Evolutionary conservation across 2,113 vertebrate species (phyloP).

Genomic region (Phainopepla nitens): DNA sequence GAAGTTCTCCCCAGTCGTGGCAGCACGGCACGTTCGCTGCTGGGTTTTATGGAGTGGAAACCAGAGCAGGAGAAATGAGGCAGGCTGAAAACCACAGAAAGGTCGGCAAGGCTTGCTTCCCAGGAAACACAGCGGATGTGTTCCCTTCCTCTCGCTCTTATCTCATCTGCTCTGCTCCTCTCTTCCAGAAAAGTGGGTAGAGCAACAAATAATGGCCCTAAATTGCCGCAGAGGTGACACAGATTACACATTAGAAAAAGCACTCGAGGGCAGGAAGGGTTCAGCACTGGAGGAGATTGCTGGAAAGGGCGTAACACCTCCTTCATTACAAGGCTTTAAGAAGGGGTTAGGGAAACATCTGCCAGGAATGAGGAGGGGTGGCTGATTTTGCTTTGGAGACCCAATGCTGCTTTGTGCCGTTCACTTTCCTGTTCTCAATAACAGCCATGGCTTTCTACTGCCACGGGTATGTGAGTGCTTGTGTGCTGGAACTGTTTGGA

Average conservation of each 20-base stretch:
- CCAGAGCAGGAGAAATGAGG: background rate
- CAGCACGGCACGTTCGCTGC: background rate
- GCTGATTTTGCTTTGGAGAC: background rate
- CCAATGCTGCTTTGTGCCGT: background rate
- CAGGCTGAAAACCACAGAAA: background rate
- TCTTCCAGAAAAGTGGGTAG: conserved; percentile 1
- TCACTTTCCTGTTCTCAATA: background rate
- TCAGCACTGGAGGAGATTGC: background rate
- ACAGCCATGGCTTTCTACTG: background rate
- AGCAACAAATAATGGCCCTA: conserved; percentile 22
- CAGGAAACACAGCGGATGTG: background rate
- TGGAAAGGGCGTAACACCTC: background rate
- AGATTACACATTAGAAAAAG: conserved; percentile 12
- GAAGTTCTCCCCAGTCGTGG: background rate
- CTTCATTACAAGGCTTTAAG: background rate
- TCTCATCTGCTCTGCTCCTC: background rate
- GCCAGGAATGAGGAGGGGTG: background rate
- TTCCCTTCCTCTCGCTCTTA: background rate
- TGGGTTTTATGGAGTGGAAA: conserved; percentile 51
- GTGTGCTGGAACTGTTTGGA: background rate
- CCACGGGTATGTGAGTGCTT: background rate
- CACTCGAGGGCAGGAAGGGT: background rate
- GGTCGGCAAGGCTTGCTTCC: background rate
- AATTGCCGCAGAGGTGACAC: background rate
- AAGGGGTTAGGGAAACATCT: conserved; percentile 17